phyloP scores from a whole-genome alignment of 2,888 invertebrate genomes.

The Uropetala carovei region DNA sequence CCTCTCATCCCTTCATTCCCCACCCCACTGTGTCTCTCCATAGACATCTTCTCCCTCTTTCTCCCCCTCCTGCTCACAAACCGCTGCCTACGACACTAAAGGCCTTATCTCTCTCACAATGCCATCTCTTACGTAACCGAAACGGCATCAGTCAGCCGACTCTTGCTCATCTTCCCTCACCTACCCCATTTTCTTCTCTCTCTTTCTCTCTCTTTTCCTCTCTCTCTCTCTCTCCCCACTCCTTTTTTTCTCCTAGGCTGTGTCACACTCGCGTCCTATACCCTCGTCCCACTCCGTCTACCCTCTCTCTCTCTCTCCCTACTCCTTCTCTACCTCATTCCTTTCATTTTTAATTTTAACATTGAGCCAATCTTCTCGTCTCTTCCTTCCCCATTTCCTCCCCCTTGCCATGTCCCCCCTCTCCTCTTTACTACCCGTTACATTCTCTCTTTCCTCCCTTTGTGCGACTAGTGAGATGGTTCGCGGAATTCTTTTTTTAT shows the following conservation, averaged over 20 bases:
- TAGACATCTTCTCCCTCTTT: neutral
- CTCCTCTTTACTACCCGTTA: neutral
- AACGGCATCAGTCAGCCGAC: conserved; percentile 17
- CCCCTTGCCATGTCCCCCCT: neutral
- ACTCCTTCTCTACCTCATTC: neutral
- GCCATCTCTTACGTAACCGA: conserved; percentile 57
- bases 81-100: conserved; percentile 43
- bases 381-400: neutral
- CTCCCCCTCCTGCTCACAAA: neutral
- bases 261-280: neutral
- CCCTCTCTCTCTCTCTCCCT: neutral
- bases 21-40: neutral
- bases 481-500: neutral
- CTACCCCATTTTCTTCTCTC: neutral
- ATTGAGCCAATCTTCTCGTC: conserved; percentile 22
- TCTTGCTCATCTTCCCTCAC: neutral
- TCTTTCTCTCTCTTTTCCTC: too few species aligned
- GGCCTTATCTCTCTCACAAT: conserved; percentile 57
- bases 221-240: neutral
- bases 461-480: neutral
- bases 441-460: neutral
- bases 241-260: neutral
- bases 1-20: neutral
- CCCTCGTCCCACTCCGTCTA: neutral
- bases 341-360: conserved; percentile 32